A percentile compares a stretch with the other conserved stretches of the same genome.
Evolutionary conservation across 2,113 vertebrate species (phyloP).

Genomic region (Vombatus ursinus): DNA sequence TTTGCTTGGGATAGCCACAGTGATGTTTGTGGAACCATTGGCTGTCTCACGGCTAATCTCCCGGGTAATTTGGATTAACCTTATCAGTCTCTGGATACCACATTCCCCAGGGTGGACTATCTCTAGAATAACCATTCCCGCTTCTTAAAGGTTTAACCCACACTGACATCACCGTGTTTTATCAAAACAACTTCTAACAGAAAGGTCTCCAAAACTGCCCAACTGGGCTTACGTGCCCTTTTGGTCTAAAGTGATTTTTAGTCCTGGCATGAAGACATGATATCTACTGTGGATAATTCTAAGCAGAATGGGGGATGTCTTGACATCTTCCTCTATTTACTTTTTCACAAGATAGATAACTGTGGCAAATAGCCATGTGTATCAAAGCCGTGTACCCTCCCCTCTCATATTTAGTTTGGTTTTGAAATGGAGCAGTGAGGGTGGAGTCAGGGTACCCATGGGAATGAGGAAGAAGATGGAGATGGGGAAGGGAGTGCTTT

Average conservation of each 20-base stretch:
- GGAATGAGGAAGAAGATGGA: neutral
- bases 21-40: conserved; percentile 86
- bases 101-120: conserved; percentile 73
- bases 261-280: conserved; percentile 41
- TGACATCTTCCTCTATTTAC: conserved; percentile 73
- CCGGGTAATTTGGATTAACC: conserved; percentile 88
- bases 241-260: conserved; percentile 63
- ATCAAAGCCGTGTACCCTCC: conserved; percentile 63
- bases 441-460: neutral
- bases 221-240: conserved; percentile 54
- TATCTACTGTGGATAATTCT: conserved; percentile 79
- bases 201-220: conserved; percentile 67
- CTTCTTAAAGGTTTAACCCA: conserved; percentile 74
- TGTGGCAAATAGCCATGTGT: conserved; percentile 23
- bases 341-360: conserved; percentile 71
- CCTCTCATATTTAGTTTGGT: conserved; percentile 47
- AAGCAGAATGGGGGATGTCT: conserved; percentile 69
- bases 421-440: conserved; percentile 72
- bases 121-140: conserved; percentile 66
- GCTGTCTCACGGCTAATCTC: conserved; percentile 86
- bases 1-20: conserved; percentile 72
- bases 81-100: conserved; percentile 80
- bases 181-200: conserved; percentile 72
- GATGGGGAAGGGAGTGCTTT: neutral
- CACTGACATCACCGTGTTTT: conserved; percentile 60